Percentiles rank a stretch among this genome's conserved stretches.
These are phyloP conservation scores for Cydia fagiglandana DNA, from an alignment of 1,140 invertebrate species.

Conservation along the genomic window DNA sequence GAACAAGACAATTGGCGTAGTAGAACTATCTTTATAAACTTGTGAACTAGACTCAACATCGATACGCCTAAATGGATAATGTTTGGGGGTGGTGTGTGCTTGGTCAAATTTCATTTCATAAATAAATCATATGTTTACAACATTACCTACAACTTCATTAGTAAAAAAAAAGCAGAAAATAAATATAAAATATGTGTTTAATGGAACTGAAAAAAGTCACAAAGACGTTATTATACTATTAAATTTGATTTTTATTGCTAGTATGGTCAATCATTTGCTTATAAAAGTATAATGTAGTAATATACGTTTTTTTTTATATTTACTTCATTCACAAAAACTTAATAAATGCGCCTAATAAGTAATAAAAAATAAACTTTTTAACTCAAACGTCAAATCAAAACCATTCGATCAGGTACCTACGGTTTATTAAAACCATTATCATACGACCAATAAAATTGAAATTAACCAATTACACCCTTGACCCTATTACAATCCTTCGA, in stretches of 20 bases:
- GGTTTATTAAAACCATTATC: background rate
- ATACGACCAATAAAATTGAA: background rate
- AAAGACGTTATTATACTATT: background rate
- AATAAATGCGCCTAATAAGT: background rate
- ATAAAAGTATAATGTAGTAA: too few relatives aligned
- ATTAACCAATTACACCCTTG: background rate
- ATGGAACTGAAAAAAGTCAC: background rate
- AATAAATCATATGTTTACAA: slow-evolving; percentile 32
- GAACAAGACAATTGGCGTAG: slow-evolving; percentile 65
- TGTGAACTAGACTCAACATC: slow-evolving; percentile 71
- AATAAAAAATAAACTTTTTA: background rate
- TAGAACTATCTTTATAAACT: slow-evolving; percentile 51
- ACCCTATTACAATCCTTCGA: background rate
- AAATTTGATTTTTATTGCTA: background rate
- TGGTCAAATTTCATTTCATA: background rate
- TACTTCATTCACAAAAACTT: background rate
- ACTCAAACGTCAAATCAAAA: too few relatives aligned
- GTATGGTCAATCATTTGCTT: background rate
- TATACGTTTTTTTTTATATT: background rate
- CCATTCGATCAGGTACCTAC: background rate
- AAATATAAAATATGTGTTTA: background rate
- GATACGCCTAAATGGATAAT: slow-evolving; percentile 68
- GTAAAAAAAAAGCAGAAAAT: slow-evolving; percentile 5
- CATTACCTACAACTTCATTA: slow-evolving; percentile 15
- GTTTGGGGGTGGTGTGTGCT: slow-evolving; percentile 14